Evolutionary conservation across 2,113 vertebrate genomes (phyloP).

Genomic region (Dasyurus viverrinus): DNA sequence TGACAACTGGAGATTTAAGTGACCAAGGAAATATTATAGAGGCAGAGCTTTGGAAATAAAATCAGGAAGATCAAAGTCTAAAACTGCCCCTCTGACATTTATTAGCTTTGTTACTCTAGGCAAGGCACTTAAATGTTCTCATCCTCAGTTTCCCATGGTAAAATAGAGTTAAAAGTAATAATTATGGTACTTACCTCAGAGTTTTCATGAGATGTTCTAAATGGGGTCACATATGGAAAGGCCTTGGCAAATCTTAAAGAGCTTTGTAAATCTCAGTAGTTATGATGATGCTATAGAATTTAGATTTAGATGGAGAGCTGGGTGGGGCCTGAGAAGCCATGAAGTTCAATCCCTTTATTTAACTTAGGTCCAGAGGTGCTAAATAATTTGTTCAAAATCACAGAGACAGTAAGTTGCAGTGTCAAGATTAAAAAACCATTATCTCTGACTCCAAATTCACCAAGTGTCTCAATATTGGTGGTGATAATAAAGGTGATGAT

Average conservation of each 20-base stretch:
- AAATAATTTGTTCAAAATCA: background rate
- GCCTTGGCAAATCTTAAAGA: background rate
- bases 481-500: background rate
- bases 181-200: background rate
- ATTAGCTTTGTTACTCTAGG: background rate
- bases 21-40: background rate
- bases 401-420: background rate
- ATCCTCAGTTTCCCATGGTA: background rate
- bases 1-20: background rate
- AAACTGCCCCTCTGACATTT: background rate
- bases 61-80: background rate
- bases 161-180: background rate
- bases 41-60: background rate
- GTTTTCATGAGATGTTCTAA: background rate
- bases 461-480: background rate
- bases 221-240: background rate
- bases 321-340: background rate
- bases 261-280: background rate
- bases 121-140: background rate
- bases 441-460: background rate
- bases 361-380: background rate
- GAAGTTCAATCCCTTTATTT: background rate
- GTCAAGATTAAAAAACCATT: background rate
- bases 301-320: background rate
- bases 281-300: background rate